Conservation (phyloP, 2,113 vertebrate genomes). For the Barbus barbus region DNA sequence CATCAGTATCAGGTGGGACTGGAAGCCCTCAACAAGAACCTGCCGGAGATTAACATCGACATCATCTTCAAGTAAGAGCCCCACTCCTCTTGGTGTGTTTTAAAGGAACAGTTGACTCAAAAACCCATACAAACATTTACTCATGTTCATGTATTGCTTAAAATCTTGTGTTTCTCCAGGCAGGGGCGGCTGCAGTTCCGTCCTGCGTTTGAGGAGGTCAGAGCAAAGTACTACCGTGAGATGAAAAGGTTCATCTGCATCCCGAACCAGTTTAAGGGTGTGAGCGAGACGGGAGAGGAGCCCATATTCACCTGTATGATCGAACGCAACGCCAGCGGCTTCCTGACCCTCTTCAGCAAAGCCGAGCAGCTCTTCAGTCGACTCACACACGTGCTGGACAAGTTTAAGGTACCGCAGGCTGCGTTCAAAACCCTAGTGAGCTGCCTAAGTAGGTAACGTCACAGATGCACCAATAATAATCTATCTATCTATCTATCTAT, state of each 20-base stretch:
- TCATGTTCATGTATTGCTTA: no score
- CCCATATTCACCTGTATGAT: conserved; percentile 90
- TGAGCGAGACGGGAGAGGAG: conserved; percentile 85
- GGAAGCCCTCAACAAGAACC: conserved; percentile 94
- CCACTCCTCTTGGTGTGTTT: background rate
- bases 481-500: no score
- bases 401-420: conserved; percentile 82
- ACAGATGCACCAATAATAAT: no score
- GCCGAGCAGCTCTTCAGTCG: conserved; percentile 92
- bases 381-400: conserved; percentile 79
- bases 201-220: conserved; percentile 94
- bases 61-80: conserved; percentile 87
- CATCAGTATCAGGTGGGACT: conserved; percentile 96
- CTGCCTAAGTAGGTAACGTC: no score
- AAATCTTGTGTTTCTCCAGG: conserved; percentile 64
- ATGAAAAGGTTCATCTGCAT: conserved; percentile 96
- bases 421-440: background rate
- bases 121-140: background rate
- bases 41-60: conserved; percentile 91
- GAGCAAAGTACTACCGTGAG: conserved; percentile 93
- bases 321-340: conserved; percentile 90
- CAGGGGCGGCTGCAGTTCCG: conserved; percentile 92
- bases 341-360: conserved; percentile 93
- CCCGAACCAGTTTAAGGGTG: conserved; percentile 93
- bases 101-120: background rate